phyloP scores from a whole-genome alignment of 2,797 vertebrate genomes.

The Paedocypris micromegethes region DNA sequence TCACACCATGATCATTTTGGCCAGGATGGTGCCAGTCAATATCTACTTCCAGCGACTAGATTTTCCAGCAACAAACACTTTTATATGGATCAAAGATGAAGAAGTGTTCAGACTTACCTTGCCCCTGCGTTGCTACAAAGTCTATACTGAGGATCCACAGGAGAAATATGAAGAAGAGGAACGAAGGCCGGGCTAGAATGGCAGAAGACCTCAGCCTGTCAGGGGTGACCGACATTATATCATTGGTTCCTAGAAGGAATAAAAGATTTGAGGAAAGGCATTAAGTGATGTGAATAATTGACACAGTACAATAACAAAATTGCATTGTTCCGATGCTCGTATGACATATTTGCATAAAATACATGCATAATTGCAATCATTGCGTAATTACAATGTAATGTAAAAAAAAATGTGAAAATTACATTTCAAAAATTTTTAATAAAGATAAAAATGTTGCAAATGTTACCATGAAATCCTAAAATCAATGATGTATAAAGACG shows the following conservation, averaged over 20 bases:
- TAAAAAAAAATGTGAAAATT: no score
- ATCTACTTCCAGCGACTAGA: no score
- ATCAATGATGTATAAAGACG: neutral
- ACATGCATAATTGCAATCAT: no score
- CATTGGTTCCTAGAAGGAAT: constrained; percentile 48
- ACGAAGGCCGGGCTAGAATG: constrained; percentile 23
- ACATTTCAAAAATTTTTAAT: no score
- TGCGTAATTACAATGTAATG: no score
- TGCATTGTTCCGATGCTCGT: no score
- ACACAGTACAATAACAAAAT: neutral
- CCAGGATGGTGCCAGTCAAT: neutral
- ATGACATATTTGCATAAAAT: no score
- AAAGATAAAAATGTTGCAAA: no score
- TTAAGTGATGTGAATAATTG: neutral
- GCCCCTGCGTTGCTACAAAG: constrained; percentile 52
- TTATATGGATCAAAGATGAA: neutral
- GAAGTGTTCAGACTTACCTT: constrained; percentile 57
- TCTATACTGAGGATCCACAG: constrained; percentile 44
- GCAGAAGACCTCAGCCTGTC: constrained; percentile 33
- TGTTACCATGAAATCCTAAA: no score
- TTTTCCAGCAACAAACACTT: neutral
- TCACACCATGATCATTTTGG: neutral
- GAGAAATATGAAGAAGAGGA: constrained; percentile 47
- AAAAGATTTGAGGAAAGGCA: neutral
- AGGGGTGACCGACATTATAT: constrained; percentile 49